Conservation (phyloP, 2,888 invertebrate species). For the Hydraecia micacea region DNA sequence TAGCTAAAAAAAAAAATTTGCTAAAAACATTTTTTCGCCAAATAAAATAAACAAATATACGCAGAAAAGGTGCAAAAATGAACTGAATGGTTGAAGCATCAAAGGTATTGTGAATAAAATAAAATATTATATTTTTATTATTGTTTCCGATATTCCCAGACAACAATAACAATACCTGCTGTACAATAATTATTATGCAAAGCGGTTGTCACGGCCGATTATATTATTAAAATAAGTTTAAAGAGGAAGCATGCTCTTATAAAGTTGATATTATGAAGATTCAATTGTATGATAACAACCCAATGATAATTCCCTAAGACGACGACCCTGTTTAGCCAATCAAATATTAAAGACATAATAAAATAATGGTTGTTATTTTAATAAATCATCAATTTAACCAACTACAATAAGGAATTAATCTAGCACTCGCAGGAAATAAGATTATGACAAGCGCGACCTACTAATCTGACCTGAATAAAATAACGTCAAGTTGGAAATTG, state of each 20-base stretch:
- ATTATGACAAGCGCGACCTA: slow-evolving; percentile 41
- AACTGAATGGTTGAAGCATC: background rate
- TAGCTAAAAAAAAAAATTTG: too few species aligned
- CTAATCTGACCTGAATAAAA: slow-evolving; percentile 56
- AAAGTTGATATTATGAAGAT: slow-evolving; percentile 12
- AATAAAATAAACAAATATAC: background rate
- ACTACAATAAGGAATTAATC: slow-evolving; percentile 2
- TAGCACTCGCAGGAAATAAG: slow-evolving; percentile 6
- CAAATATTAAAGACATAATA: background rate
- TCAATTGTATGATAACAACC: slow-evolving; percentile 4
- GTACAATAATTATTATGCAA: slow-evolving; percentile 9
- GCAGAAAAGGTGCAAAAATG: background rate
- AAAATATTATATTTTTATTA: background rate
- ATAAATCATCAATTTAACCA: slow-evolving; percentile 29
- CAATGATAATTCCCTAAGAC: slow-evolving; percentile 29
- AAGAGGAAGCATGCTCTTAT: slow-evolving; percentile 18
- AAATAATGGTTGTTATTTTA: slow-evolving; percentile 9
- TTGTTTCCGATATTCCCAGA: background rate
- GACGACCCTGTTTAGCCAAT: background rate
- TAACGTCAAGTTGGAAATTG: slow-evolving; percentile 47
- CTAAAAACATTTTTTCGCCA: background rate
- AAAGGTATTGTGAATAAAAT: background rate
- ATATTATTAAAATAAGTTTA: slow-evolving; percentile 16
- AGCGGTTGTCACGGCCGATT: slow-evolving; percentile 27
- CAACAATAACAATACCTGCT: background rate